phyloP scores from a whole-genome alignment of 2,113 vertebrate species.

The Numenius arquata region DNA sequence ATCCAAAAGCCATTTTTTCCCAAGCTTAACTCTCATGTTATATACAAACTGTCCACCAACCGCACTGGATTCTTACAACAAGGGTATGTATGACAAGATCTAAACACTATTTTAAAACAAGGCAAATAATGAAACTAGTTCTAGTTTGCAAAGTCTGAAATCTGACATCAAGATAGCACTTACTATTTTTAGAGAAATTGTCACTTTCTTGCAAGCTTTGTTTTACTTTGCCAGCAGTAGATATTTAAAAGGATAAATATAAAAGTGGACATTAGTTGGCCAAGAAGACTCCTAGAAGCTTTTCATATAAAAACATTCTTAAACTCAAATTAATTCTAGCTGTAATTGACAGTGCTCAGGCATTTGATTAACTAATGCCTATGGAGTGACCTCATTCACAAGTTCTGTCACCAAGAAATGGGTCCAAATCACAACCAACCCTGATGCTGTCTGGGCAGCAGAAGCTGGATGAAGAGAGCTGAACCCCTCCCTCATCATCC shows the following conservation, averaged over 20 bases:
- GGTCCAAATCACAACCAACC: neutral
- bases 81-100: neutral
- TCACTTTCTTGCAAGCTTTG: neutral
- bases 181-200: neutral
- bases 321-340: neutral
- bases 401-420: neutral
- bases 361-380: neutral
- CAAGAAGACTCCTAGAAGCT: neutral
- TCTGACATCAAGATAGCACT: neutral
- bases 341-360: neutral
- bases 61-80: neutral
- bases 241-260: neutral
- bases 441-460: neutral
- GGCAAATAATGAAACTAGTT: neutral
- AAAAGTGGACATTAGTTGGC: neutral
- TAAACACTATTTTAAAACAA: neutral
- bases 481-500: neutral
- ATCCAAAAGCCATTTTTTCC: neutral
- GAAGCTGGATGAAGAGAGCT: neutral
- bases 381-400: neutral
- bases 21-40: neutral
- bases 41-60: neutral
- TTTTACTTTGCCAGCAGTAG: neutral
- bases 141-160: neutral
- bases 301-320: neutral